Conservation (phyloP, 23 tunicate genomes). For the Aplidium turbinatum region DNA sequence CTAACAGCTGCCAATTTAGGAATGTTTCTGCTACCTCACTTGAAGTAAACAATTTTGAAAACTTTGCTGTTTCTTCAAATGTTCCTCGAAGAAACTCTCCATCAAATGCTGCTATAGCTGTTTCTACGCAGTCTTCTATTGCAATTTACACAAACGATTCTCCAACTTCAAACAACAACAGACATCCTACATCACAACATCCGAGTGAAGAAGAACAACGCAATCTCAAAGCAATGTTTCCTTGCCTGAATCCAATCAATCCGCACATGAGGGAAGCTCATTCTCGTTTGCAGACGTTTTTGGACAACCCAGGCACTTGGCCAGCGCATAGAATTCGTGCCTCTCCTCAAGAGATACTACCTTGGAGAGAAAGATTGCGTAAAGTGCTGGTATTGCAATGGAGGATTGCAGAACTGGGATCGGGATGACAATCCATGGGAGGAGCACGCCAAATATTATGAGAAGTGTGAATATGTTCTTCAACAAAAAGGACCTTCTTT, state of each 20-base stretch:
- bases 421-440: conserved; percentile 35
- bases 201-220: too few relatives aligned
- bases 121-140: too few relatives aligned
- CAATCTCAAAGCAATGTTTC: too few relatives aligned
- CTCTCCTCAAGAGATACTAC: conserved; percentile 35
- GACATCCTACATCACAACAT: too few relatives aligned
- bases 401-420: conserved; percentile 62
- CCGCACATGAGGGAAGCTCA: conserved; percentile 38
- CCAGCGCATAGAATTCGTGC: conserved; percentile 40
- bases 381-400: conserved; percentile 70
- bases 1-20: too few relatives aligned
- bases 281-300: conserved; percentile 29
- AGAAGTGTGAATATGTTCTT: conserved; percentile 38
- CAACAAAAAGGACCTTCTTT: conserved; percentile 30
- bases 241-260: conserved; percentile 29
- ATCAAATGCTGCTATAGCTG: too few relatives aligned
- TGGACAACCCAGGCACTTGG: conserved; percentile 4
- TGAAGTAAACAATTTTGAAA: too few relatives aligned
- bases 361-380: conserved; percentile 45
- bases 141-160: too few relatives aligned
- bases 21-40: too few relatives aligned
- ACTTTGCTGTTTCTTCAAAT: too few relatives aligned
- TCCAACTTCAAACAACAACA: too few relatives aligned
- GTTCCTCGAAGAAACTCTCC: too few relatives aligned
- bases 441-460: conserved; percentile 61